Evolutionary conservation across 1,140 invertebrate species (phyloP), one percentile per base, ranked within the genome.

Genomic region (Bombyx mandarina): DNA sequence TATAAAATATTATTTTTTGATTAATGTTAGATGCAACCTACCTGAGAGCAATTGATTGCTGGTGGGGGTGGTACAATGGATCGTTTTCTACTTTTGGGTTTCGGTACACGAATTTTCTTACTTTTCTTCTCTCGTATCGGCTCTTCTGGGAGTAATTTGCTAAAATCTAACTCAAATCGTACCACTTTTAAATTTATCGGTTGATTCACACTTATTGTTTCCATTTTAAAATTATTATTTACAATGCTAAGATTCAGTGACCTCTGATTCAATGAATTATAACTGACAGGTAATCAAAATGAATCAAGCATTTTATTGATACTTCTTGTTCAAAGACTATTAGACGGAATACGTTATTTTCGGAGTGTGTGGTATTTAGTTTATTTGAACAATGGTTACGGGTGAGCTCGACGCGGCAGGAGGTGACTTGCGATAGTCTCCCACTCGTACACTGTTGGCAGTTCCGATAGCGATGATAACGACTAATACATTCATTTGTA

Each of bases 181-280:
- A 86, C 73, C 1, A 86, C 79, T 77, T 75, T 82, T 56, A 86
- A 75, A 66, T 86, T 86, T 60, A 84, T 79, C 1, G 81, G 76
- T 57, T 82, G 67, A 43, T 75, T 60, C 53, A 78, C 75, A 62
- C 63, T 77, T 63, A 84, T 86, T 61, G 83, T 86, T 73, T 83
- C 73, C 83, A 86, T 84, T 65, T 53, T 65, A 35, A 35, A 35
- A 35, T 35, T 35, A 35, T 35, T 35, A 35, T 35, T 35, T 35
- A 35, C 26, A 5, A 35, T 35, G 26, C 26, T 2, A 35, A 35
- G 26, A 35, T 35, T 35, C 26, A 35, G 1, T 35, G 26, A 35
- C 26, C 26, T 35, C 26, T 35, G 26, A 5, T 35, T 35, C 1
- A 35, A 2, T 7, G 47, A 45, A 35, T 35, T 35, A 35, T 35